Evolutionary conservation across 1,140 invertebrate species (phyloP).

Genomic region (Megalopta genalis): DNA sequence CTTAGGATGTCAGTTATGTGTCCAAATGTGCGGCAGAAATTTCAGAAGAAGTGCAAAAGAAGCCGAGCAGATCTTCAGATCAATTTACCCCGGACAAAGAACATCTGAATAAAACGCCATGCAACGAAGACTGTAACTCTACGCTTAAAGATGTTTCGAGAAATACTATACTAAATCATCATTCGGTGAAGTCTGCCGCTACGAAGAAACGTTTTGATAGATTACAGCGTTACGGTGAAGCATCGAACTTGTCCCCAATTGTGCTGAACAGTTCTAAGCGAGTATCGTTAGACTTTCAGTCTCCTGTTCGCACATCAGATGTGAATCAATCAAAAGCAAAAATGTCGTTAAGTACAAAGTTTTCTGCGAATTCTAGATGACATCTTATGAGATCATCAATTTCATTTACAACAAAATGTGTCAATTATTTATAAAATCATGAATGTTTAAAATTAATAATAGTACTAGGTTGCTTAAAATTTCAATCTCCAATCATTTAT

Average conservation of each 20-base stretch:
- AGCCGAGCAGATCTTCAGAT: constrained; percentile 52
- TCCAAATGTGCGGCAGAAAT: constrained; percentile 67
- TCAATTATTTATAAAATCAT: too few relatives aligned
- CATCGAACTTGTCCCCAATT: constrained; percentile 69
- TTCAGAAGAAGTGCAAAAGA: constrained; percentile 67
- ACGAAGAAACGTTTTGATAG: constrained; percentile 68
- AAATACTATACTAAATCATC: background rate
- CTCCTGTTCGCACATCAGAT: constrained; percentile 39
- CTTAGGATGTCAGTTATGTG: constrained; percentile 66
- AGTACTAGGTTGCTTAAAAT: too few relatives aligned
- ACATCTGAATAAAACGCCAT: constrained; percentile 4
- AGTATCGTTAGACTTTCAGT: constrained; percentile 65
- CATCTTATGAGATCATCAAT: background rate
- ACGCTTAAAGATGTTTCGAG: background rate
- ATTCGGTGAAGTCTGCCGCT: constrained; percentile 37
- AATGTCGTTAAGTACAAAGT: background rate
- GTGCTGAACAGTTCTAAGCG: constrained; percentile 56
- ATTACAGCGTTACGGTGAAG: constrained; percentile 69
- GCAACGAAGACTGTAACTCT: background rate
- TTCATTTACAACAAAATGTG: background rate
- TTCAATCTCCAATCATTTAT: too few relatives aligned
- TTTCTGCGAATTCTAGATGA: constrained; percentile 5
- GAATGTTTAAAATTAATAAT: too few relatives aligned
- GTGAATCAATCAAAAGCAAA: background rate
- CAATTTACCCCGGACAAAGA: constrained; percentile 34